Evolutionary conservation across 2,113 vertebrate species (phyloP), one percentile per base, ranked within the genome.

Genomic region (Oreotrochilus melanogaster): DNA sequence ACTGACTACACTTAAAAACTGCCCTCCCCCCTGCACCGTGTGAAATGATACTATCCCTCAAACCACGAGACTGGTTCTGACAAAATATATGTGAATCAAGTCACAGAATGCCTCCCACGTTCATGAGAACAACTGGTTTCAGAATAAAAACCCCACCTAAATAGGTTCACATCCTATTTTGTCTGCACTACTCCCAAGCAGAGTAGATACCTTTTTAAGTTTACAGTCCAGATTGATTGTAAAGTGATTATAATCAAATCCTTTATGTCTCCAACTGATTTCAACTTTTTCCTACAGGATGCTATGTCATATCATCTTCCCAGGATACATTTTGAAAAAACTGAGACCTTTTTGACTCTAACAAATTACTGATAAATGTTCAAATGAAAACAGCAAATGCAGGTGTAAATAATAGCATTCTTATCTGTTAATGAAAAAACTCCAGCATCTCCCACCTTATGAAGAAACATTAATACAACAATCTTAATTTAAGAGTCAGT

Each of bases 31-130:
- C 31, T 24, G 6, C 75, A 88, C 78, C 6, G 3, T 94, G 96
- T 93, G 92, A 96, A 96, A 94, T 76, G 84, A 92, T 78, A 88
- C 92, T 91, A 91, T 82, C 47, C 37, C 27, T 95, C 64, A 66
- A 90, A 89, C 24, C 61, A 79, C 51, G 60, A 88, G 47, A 89
- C 62, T 81, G 10, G 74, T 94, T 92, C 89, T 86, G 75, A 91
- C 21, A 83, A 87, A 93, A 88, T 58, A 70, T 30, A 87, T 3
- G 0, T 1, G 0, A 95, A 76, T 76, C 62, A 51, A 91, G 43
- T 11, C 62, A 67, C 56, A 71, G 64, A 74, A 56, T 66, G 21
- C 83, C 78, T 88, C 74, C 64, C 82, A 88, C 7, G 0, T 88
- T 88, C 64, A 66, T 78, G 47, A 83, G 54, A 86, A 83, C 28